These are phyloP conservation scores for Cantharis lateralis DNA, from an alignment of 2,888 invertebrate genomes.

Conservation along the genomic window DNA sequence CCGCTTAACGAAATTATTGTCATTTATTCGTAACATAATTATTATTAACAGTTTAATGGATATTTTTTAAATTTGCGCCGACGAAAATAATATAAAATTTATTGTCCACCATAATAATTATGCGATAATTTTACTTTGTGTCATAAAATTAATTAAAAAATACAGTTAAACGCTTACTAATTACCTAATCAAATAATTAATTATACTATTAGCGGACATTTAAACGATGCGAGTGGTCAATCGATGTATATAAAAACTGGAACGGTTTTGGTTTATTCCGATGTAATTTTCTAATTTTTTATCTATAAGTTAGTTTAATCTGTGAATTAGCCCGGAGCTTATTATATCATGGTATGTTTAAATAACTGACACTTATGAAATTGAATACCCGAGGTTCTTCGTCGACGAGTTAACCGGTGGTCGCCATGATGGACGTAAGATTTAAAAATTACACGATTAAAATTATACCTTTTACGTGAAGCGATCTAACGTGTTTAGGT, in stretches of 20 bases:
- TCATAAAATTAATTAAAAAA: background rate
- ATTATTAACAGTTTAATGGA: background rate
- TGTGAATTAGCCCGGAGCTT: constrained; percentile 28
- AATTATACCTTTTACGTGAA: constrained; percentile 7
- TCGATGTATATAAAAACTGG: constrained; percentile 2
- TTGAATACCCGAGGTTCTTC: constrained; percentile 40
- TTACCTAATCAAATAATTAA: constrained; percentile 34
- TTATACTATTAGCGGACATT: constrained; percentile 17
- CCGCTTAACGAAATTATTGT: constrained; percentile 6
- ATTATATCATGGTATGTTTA: constrained; percentile 38
- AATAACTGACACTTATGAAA: constrained; percentile 41
- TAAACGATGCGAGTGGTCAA: background rate
- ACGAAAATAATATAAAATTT: background rate
- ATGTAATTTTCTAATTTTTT: background rate
- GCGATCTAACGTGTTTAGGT: constrained; percentile 14
- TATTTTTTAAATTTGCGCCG: background rate
- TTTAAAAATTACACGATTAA: constrained; percentile 30
- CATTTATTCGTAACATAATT: no score
- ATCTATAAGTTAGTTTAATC: constrained; percentile 11
- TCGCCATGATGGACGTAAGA: constrained; percentile 28
- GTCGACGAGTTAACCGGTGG: constrained; percentile 39
- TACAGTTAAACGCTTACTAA: constrained; percentile 20
- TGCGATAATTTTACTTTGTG: background rate
- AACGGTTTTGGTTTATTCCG: background rate
- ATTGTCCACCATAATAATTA: background rate